Evolutionary conservation across 2,797 vertebrate genomes (phyloP).

Genomic region (Danio kyathit): DNA sequence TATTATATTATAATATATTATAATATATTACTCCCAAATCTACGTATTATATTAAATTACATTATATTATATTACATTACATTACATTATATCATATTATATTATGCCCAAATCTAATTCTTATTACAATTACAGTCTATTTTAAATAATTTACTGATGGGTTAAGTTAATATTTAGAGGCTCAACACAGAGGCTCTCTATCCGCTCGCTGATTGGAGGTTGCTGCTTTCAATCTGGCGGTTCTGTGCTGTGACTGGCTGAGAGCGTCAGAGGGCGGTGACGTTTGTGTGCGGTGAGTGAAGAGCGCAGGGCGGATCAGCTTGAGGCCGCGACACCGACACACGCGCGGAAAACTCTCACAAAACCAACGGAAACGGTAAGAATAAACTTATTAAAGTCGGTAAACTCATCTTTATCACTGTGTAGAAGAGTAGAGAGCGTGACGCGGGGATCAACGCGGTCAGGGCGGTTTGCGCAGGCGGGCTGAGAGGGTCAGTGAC

Average conservation of each 20-base stretch:
- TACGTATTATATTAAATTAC: too few species aligned
- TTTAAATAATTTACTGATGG: too few species aligned
- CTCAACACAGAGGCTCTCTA: conserved; percentile 2
- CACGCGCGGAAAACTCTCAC: conserved; percentile 75
- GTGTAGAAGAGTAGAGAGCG: background rate
- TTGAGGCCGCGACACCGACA: conserved; percentile 73
- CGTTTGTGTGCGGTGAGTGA: conserved; percentile 45
- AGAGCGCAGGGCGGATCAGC: conserved; percentile 77
- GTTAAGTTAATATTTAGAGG: conserved; percentile 20
- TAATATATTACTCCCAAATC: too few species aligned
- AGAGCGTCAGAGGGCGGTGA: conserved; percentile 40
- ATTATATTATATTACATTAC: too few species aligned
- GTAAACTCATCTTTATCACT: background rate
- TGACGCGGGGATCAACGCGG: background rate
- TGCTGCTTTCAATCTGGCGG: background rate
- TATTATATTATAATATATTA: too few species aligned
- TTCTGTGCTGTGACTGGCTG: conserved; percentile 62
- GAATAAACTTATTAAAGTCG: conserved; percentile 51
- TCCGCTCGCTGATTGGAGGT: background rate
- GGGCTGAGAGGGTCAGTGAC: background rate
- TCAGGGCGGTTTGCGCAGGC: background rate
- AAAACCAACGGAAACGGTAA: conserved; percentile 78
- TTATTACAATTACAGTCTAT: too few species aligned
- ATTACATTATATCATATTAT: too few species aligned
- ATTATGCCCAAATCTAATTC: too few species aligned